Conservation (phyloP, 2,888 invertebrate species). For the Tetranychus truncatus region DNA sequence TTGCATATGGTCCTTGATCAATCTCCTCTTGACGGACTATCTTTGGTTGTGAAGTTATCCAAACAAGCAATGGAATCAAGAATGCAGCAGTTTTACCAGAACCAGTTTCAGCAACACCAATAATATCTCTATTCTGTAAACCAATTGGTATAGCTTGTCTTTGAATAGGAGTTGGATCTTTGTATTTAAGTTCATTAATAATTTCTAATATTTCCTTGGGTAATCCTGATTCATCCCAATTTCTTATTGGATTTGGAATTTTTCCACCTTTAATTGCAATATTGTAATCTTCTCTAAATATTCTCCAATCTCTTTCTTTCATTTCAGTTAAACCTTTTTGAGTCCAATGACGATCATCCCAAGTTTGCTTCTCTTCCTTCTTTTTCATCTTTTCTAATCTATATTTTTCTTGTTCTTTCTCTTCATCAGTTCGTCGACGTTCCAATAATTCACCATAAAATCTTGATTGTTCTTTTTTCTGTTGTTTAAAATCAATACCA, state of each 20-base stretch:
- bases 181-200: slow-evolving; percentile 82
- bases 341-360: slow-evolving; percentile 98
- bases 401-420: slow-evolving; percentile 87
- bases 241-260: slow-evolving; percentile 85
- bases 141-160: slow-evolving; percentile 98
- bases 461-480: slow-evolving; percentile 67
- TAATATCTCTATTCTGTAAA: slow-evolving; percentile 54
- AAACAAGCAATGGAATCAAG: slow-evolving; percentile 76
- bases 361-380: slow-evolving; percentile 92
- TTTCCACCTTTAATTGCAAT: slow-evolving; percentile 69
- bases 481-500: slow-evolving; percentile 79
- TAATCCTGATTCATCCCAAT: slow-evolving; percentile 82
- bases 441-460: slow-evolving; percentile 92
- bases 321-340: slow-evolving; percentile 83
- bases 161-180: slow-evolving; percentile 97
- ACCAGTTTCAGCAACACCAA: slow-evolving; percentile 98
- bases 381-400: slow-evolving; percentile 75
- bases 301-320: slow-evolving; percentile 98
- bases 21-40: slow-evolving; percentile 49
- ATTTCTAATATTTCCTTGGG: slow-evolving; percentile 78
- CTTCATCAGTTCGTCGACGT: slow-evolving; percentile 72
- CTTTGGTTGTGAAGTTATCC: slow-evolving; percentile 95
- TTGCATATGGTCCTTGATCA: slow-evolving; percentile 78
- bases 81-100: slow-evolving; percentile 97
- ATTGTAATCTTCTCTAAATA: slow-evolving; percentile 96